These are phyloP conservation scores for Rhagonycha lutea DNA, from an alignment of 2,888 invertebrate species.

Conservation along the genomic window DNA sequence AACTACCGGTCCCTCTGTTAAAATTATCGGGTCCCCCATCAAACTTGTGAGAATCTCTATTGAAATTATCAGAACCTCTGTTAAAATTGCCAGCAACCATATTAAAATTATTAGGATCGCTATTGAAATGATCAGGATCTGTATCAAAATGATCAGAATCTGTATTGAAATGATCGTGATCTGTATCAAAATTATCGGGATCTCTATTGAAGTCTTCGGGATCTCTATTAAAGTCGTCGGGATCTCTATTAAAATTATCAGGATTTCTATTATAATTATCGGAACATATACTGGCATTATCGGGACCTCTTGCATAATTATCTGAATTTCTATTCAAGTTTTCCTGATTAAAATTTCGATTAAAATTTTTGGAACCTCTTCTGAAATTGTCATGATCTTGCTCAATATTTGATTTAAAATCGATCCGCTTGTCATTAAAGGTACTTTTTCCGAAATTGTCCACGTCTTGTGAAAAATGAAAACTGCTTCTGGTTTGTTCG, in stretches of 20 bases:
- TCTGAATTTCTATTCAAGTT: slow-evolving; percentile 8
- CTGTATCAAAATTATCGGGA: slow-evolving; percentile 19
- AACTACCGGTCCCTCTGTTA: slow-evolving; percentile 18
- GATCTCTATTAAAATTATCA: slow-evolving; percentile 10
- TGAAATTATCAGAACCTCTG: slow-evolving; percentile 17
- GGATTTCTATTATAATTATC: slow-evolving; percentile 7
- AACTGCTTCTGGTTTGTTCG: slow-evolving; percentile 49
- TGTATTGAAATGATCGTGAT: slow-evolving; percentile 18
- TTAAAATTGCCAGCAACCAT: slow-evolving; percentile 10
- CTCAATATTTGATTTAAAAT: slow-evolving; percentile 7
- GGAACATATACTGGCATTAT: background rate
- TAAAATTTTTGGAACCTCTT: slow-evolving; percentile 14
- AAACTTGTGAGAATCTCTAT: slow-evolving; percentile 15
- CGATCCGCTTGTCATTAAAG: background rate
- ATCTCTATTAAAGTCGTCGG: slow-evolving; percentile 15
- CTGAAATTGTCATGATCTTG: slow-evolving; percentile 19
- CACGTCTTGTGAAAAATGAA: slow-evolving; percentile 28
- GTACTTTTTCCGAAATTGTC: background rate
- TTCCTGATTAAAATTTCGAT: background rate
- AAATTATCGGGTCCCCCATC: slow-evolving; percentile 8
- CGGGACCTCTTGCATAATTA: slow-evolving; percentile 12
- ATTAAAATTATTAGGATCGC: slow-evolving; percentile 6
- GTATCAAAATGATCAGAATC: slow-evolving; percentile 17
- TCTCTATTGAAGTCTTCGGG: slow-evolving; percentile 14
- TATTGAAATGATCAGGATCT: slow-evolving; percentile 7